Evolutionary conservation across 2,888 invertebrate species (phyloP).

Genomic region (Dasysyrphus tricinctus): DNA sequence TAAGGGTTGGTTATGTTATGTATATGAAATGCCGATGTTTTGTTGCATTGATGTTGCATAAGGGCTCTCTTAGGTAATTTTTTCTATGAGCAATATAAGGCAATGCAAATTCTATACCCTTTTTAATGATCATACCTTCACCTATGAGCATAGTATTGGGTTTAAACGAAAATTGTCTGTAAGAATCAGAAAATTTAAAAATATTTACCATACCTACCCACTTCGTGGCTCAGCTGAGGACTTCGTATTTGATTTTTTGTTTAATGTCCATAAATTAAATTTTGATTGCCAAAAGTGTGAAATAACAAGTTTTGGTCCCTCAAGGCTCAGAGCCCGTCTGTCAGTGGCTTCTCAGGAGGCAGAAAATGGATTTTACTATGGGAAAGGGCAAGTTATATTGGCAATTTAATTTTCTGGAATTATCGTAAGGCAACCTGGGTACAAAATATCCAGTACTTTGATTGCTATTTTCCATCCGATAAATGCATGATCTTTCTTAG

Average conservation of each 20-base stretch:
- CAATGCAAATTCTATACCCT: neutral
- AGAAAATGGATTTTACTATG: no score
- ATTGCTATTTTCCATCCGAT: no score
- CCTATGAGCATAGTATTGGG: constrained; percentile 6
- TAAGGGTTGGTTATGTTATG: neutral
- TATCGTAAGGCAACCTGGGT: no score
- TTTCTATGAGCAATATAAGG: neutral
- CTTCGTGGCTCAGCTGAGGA: neutral
- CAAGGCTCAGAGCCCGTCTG: no score
- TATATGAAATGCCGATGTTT: constrained; percentile 8
- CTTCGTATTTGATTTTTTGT: neutral
- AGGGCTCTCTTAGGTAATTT: constrained; percentile 13
- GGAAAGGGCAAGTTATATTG: no score
- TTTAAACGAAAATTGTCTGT: neutral
- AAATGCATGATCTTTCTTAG: no score
- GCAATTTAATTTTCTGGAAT: no score
- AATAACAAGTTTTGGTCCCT: no score
- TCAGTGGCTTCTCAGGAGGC: no score
- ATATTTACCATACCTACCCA: neutral
- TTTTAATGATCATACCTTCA: neutral
- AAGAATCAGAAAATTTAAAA: neutral
- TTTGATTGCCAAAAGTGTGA: no score
- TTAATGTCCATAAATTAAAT: no score
- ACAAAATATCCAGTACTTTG: no score
- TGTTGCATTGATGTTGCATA: constrained; percentile 36